These are phyloP conservation scores for Corvus moneduloides DNA, from an alignment of 2,113 vertebrate genomes.

Conservation along the genomic window DNA sequence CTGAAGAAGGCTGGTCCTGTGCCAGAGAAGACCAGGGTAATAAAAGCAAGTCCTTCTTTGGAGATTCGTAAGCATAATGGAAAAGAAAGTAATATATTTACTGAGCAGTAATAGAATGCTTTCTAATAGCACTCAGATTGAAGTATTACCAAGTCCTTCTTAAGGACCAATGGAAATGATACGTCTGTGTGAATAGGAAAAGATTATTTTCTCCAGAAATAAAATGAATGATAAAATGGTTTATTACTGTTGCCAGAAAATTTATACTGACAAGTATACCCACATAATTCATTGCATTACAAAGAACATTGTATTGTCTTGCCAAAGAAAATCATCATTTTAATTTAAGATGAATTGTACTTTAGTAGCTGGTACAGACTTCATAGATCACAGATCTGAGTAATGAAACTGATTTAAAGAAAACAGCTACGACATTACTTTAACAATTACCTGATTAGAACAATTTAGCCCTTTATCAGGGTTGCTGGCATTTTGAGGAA, in stretches of 20 bases:
- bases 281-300: slow-evolving; percentile 49
- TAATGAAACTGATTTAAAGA: slow-evolving; percentile 26
- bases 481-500: background rate
- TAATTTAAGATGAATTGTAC: slow-evolving; percentile 54
- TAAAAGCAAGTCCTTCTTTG: slow-evolving; percentile 40
- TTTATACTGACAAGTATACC: slow-evolving; percentile 53
- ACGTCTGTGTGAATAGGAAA: slow-evolving; percentile 44
- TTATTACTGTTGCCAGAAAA: slow-evolving; percentile 63
- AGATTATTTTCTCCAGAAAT: slow-evolving; percentile 43
- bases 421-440: background rate
- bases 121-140: slow-evolving; percentile 62
- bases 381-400: slow-evolving; percentile 28
- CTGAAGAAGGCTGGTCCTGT: background rate
- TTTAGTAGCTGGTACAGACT: slow-evolving; percentile 7
- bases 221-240: slow-evolving; percentile 61
- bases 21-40: background rate
- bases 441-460: background rate
- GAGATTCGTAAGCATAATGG: slow-evolving; percentile 13
- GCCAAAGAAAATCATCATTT: slow-evolving; percentile 36
- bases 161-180: slow-evolving; percentile 53
- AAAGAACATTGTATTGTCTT: slow-evolving; percentile 40
- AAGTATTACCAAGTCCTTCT: slow-evolving; percentile 60
- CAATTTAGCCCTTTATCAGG: background rate
- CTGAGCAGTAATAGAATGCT: slow-evolving; percentile 55
- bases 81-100: slow-evolving; percentile 64